Percentiles rank a stretch among this genome's conserved stretches.
Evolutionary conservation across 2,113 vertebrate species (phyloP).

Genomic region (Gavia stellata): DNA sequence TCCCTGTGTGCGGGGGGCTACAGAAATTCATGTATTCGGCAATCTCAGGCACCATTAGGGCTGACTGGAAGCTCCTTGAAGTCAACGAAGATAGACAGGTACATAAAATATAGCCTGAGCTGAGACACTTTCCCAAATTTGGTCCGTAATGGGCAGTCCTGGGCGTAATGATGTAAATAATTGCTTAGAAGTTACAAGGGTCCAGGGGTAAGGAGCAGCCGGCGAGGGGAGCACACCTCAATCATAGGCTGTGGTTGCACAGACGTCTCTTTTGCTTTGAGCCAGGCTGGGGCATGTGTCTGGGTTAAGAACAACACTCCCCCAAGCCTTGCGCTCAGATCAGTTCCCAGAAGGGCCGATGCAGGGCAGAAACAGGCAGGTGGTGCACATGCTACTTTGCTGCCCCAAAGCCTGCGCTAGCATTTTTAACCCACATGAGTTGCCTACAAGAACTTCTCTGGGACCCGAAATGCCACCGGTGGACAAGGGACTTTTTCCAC

Average conservation of each 20-base stretch:
- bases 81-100: background rate
- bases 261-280: background rate
- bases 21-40: accelerated
- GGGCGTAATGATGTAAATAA: background rate
- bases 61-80: background rate
- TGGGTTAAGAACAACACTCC: background rate
- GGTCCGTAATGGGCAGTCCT: background rate
- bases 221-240: accelerated
- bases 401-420: background rate
- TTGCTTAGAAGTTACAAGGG: background rate
- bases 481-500: background rate
- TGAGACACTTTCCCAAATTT: background rate
- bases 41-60: background rate
- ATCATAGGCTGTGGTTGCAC: background rate
- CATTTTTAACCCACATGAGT: background rate
- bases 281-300: background rate
- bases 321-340: background rate
- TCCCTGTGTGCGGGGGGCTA: accelerated
- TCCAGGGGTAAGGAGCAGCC: background rate
- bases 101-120: background rate
- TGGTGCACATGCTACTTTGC: background rate
- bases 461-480: background rate
- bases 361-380: background rate
- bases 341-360: background rate
- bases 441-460: background rate